Evolutionary conservation across 2,113 vertebrate species (phyloP), one percentile per base, ranked within the genome.

Genomic region (Hippocampus zosterae): DNA sequence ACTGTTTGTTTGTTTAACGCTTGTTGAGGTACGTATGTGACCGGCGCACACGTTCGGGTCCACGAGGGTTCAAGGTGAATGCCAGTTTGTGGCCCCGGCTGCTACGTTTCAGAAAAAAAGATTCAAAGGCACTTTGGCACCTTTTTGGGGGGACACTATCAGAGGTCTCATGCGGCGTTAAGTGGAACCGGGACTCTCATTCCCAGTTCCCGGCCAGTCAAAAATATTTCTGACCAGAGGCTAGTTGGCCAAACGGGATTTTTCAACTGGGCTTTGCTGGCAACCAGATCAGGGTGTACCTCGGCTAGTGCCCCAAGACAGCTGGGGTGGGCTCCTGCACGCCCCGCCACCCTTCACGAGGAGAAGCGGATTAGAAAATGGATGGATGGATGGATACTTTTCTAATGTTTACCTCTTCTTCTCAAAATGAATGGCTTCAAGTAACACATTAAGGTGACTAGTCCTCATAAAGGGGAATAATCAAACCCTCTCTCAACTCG

Each of bases 1-100:
- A 84, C 82, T 86, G 85, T 87, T 88, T 90, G 85, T 86, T 89
- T 89, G 84, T 85, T 80, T 83, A 86, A 75, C 18, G 76, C 84
- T 78, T 82, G 81, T 86, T 81, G 76, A 84, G 77, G 83, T 82
- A 77, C 61, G 70, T 84, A 81, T 76, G 79, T 67, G 68, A 60
- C 76, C 64, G 72, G 62, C 74, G 52, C 78, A 79, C 73, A 76
- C 70, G 70, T 78, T 77, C 75, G 75, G 42, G 70, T 71, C 74
- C 83, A 70, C 71, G 74, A 5, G 40, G 69, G 67, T 67, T 67
- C 46, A 37, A n/a, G 5, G 18, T 53, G 5, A 64, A 74, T 73
- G 48, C 25, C n/a, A 65, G 67, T 82, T 71, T 40, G 57, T 81
- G 80, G 81, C 71, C 41, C 21, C 3, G 15, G 80, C 12, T 61